Evolutionary conservation across 2,113 vertebrate genomes (phyloP).

Genomic region (Gracilinanus agilis): DNA sequence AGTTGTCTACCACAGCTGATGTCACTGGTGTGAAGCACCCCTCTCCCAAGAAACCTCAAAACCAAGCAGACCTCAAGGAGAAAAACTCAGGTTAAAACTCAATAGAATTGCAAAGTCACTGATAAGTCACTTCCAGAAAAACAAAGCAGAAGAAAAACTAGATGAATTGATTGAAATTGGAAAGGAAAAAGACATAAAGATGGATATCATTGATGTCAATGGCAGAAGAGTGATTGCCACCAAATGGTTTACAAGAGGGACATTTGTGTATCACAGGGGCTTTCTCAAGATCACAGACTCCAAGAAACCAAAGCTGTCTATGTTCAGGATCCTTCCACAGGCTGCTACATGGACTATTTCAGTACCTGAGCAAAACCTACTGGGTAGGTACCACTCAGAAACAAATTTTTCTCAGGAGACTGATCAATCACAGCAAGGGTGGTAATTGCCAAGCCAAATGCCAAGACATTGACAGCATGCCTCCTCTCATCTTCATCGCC

Average conservation of each 20-base stretch:
- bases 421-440: slow-evolving; percentile 96
- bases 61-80: slow-evolving; percentile 85
- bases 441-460: slow-evolving; percentile 96
- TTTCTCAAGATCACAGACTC: slow-evolving; percentile 93
- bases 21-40: slow-evolving; percentile 78
- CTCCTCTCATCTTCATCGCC: slow-evolving; percentile 95
- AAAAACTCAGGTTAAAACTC: slow-evolving; percentile 88
- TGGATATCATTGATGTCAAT: slow-evolving; percentile 93
- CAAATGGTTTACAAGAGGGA: slow-evolving; percentile 91
- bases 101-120: slow-evolving; percentile 93
- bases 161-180: slow-evolving; percentile 92
- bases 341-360: slow-evolving; percentile 99
- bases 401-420: slow-evolving; percentile 90
- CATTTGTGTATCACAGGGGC: slow-evolving; percentile 97
- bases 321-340: slow-evolving; percentile 91
- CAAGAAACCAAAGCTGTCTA: slow-evolving; percentile 91
- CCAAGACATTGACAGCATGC: slow-evolving; percentile 90
- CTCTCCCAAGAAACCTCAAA: slow-evolving; percentile 79
- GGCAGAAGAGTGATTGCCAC: slow-evolving; percentile 94
- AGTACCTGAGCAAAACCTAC: slow-evolving; percentile 93
- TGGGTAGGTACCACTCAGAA: slow-evolving; percentile 97
- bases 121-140: slow-evolving; percentile 97
- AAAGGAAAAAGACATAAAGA: slow-evolving; percentile 94
- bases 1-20: slow-evolving; percentile 67
- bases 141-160: slow-evolving; percentile 90